These are phyloP conservation scores for Volucella inanis DNA, from an alignment of 2,888 invertebrate species.

Conservation along the genomic window DNA sequence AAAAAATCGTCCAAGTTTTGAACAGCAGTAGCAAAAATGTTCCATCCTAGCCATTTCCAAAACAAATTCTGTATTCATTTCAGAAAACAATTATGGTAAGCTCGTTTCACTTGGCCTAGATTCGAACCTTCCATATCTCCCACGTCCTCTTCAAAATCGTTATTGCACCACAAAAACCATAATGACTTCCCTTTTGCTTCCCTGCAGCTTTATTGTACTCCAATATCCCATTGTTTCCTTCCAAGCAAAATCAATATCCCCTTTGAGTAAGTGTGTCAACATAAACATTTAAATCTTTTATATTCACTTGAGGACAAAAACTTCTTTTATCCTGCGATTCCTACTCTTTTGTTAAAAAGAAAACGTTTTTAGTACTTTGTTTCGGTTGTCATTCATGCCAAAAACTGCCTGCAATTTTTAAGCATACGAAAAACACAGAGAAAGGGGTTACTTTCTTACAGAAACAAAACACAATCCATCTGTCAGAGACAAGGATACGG, in stretches of 20 bases:
- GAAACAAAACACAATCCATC: constrained; percentile 58
- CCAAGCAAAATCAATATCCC: constrained; percentile 50
- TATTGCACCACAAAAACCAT: not conserved
- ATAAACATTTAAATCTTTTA: constrained; percentile 57
- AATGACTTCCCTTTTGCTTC: constrained; percentile 26
- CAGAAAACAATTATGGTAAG: no score
- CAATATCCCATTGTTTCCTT: constrained; percentile 24
- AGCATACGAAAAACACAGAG: constrained; percentile 2
- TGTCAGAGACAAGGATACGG: constrained; percentile 36
- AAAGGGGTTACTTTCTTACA: not conserved
- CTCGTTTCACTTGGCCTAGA: not conserved
- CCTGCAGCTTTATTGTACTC: constrained; percentile 19
- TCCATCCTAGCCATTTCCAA: no score
- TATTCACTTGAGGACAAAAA: constrained; percentile 50
- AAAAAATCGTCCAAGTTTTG: no score
- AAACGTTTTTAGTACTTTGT: constrained; percentile 17
- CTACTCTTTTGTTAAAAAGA: constrained; percentile 12
- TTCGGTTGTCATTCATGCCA: constrained; percentile 42
- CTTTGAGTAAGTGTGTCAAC: constrained; percentile 41
- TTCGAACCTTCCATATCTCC: constrained; percentile 9
- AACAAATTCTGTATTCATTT: no score
- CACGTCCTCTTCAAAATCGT: not conserved
- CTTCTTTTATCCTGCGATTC: constrained; percentile 13
- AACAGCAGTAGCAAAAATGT: no score
- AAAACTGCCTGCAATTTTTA: constrained; percentile 31